Evolutionary conservation across 2,888 invertebrate species (phyloP), one percentile per base, ranked within the genome.

Genomic region (Scaptomyza caliginosa): DNA sequence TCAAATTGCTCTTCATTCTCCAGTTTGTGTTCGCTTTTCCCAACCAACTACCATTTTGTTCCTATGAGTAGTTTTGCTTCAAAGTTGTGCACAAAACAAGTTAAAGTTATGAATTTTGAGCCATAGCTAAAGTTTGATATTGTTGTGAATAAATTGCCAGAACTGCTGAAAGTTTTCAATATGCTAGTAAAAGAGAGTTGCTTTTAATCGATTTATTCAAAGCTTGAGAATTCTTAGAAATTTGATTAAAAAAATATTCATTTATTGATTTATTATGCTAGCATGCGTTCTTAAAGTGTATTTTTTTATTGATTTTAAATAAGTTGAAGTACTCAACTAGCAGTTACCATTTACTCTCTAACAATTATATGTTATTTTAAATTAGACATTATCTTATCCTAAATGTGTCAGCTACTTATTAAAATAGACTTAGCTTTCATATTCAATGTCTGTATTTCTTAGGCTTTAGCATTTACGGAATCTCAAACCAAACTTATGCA

Each of bases 111-210:
- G 32, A 16, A 16, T 24, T 36, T 38, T 16, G 36, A 30, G 16
- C 17, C 48, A 21, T 5, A 16, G 26, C 39, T 7, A 64, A 71
- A 55, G 40, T 72, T 55, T 23, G 1, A 59, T 23, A 43, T 52
- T 45, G 38, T 50, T 74, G 54, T 74, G 75, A 49, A 69, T 54
- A 74, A 59, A 54, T 68, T 54, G 8, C 13, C 13, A 8, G 26
- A 39, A 7, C 24, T 54, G 19, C 45, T 8, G 13, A 17, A 8
- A 16, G 4, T 26, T 26, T 24, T 4, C 8, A 30, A 5, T 45
- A 30, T 8, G 30, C 3, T 10, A 10, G n/a, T 2, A 10, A 24
- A 46, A 6, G 13, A 13, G 6, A n/a, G n/a, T 46, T 4, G 0
- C 21, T 21, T 21, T 21, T 10, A 30, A 46, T 46, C 32, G 6